phyloP scores from a whole-genome alignment of 2,113 vertebrate genomes.

The Terrapene triunguis region DNA sequence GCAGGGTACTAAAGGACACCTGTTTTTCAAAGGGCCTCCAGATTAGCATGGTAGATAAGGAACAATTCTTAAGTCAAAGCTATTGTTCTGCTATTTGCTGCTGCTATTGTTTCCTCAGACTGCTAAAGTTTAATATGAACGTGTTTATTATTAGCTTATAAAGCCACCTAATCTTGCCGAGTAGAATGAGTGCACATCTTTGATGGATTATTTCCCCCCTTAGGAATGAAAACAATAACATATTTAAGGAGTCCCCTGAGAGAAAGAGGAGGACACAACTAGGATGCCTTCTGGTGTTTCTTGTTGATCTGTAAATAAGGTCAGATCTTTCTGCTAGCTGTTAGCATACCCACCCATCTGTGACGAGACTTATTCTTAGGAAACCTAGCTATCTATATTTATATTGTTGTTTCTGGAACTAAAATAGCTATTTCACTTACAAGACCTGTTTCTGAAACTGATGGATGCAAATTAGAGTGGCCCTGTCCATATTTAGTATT shows the following conservation, averaged over 20 bases:
- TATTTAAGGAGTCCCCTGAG: slow-evolving; percentile 24
- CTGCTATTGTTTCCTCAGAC: neutral
- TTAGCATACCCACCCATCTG: neutral
- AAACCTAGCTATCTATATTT: neutral
- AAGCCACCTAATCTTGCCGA: slow-evolving; percentile 43
- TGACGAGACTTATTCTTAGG: slow-evolving; percentile 38
- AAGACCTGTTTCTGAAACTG: neutral
- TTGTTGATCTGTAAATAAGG: slow-evolving; percentile 21
- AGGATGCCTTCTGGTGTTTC: slow-evolving; percentile 26
- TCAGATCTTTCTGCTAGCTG: slow-evolving; percentile 5
- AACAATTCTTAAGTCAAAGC: neutral
- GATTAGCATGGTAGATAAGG: neutral
- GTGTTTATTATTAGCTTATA: slow-evolving; percentile 59
- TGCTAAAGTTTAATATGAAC: slow-evolving; percentile 45
- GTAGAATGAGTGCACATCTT: slow-evolving; percentile 20
- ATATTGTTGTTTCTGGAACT: neutral
- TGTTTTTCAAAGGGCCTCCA: neutral
- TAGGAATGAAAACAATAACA: slow-evolving; percentile 44
- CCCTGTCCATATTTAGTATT: neutral
- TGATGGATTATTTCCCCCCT: slow-evolving; percentile 40
- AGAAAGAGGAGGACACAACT: neutral
- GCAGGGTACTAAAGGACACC: neutral
- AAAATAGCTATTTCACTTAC: neutral
- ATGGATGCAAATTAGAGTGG: neutral
- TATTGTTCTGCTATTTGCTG: neutral